Percentiles rank a stretch among this genome's conserved stretches.
Evolutionary conservation across 2,888 invertebrate species (phyloP).

Genomic region (Slavum lentiscoides): DNA sequence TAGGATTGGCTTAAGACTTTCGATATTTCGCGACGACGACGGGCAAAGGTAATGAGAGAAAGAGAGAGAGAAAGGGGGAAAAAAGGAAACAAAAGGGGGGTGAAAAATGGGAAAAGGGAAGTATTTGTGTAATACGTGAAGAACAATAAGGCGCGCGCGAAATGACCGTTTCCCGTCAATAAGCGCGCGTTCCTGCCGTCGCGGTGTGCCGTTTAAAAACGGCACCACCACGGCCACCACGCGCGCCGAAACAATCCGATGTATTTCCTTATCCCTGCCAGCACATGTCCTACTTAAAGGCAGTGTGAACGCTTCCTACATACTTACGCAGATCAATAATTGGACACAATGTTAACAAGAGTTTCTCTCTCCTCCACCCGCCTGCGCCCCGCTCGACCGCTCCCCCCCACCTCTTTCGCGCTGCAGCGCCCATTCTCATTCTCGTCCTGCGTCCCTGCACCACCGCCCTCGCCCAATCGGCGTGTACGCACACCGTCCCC

Average conservation of each 20-base stretch:
- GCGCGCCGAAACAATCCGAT: background rate
- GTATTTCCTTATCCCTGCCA: conserved; percentile 41
- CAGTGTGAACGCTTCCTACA: conserved; percentile 53
- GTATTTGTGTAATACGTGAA: too few relatives aligned
- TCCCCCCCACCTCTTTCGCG: too few relatives aligned
- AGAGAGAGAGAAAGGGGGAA: too few relatives aligned
- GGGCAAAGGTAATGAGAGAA: too few relatives aligned
- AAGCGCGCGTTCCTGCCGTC: too few relatives aligned
- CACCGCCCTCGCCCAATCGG: background rate
- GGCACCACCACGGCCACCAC: background rate
- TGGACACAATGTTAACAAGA: conserved; percentile 54
- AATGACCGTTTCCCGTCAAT: too few relatives aligned
- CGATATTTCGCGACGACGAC: too few relatives aligned
- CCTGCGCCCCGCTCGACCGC: background rate
- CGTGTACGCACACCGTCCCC: conserved; percentile 5
- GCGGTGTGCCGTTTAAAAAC: conserved; percentile 11
- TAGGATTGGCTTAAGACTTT: too few relatives aligned
- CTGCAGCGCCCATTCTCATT: background rate
- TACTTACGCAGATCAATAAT: conserved; percentile 54
- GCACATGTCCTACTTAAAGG: conserved; percentile 51
- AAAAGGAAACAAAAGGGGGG: too few relatives aligned
- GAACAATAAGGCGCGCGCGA: too few relatives aligned
- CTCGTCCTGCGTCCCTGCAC: background rate
- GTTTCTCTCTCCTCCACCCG: conserved; percentile 16
- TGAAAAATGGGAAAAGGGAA: too few relatives aligned